Evolutionary conservation across 2,888 invertebrate genomes (phyloP), one percentile per base, ranked within the genome.

Genomic region (Nomada fucata): DNA sequence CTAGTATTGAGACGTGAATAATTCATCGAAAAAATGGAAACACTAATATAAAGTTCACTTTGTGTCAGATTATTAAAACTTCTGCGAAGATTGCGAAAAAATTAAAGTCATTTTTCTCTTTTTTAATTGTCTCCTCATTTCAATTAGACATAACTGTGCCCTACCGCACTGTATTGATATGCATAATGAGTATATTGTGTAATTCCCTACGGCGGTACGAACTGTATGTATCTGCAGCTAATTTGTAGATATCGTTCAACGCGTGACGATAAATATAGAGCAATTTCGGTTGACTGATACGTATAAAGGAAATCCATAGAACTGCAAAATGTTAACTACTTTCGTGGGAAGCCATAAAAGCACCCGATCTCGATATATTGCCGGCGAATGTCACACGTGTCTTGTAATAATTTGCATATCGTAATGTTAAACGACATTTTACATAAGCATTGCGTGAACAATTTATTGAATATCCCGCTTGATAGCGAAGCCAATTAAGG

Each of bases 1-100:
- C 42, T 76, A 26, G 36, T 59, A 4, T 59, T 50, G 2, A 11
- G 23, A 36, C 11, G 57, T 76, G 71, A 59, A 76, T 65, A 65
- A 65, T 64, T 63, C 26, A 71, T 71, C 42, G n/a, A 72, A 52
- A 42, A 50, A 65, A 42, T 52, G 72, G 57, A 64, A 72, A 47
- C n/a, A 20, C 13, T 59, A 26, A 9, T 29, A n/a, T 53, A 23
- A 18, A 76, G 64, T 69, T 59, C 26, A 42, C 11, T 53, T 20
- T 20, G n/a, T 5, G 5, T 53, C 9, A n/a, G 10, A 23, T 23
- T 23, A 23, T 53, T n/a, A 2, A 53, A 36, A 36, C 36, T 36
- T 36, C 7, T 13, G 47, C 15, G 47, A 47, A 50, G 18, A 36
- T 29, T 47, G 7, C 7, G 2, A 29, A 7, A 23, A 7, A 13